Base-by-base conservation (phyloP, 2,888 invertebrate species). In the Drosophila suboccidentalis region DNA sequence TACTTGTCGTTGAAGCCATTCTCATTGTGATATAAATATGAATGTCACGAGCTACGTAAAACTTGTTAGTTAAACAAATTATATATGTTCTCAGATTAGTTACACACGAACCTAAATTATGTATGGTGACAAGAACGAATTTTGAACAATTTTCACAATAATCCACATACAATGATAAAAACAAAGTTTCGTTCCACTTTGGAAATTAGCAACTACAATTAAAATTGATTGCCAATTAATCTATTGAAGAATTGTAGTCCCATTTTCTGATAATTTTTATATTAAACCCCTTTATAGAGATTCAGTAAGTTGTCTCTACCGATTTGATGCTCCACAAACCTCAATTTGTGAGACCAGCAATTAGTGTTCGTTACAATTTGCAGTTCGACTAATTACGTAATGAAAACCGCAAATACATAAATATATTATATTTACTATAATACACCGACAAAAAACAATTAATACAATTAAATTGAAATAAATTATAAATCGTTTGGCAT, bases 401-500 rank as follows among this genome's bases (percentile, higher is more conserved):
- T 69, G 41, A 32, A 39, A 75, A 19, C 76, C 67, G 26, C 75
- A 85, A 76, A 64, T 65, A 68, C n/a, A 82, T 68, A 66, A 84
- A 78, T 70, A 81, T 63, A 63, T 60, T 67, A 54, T 44, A 46
- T 51, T 64, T 44, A 17, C 44, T 57, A 55, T 44, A 17, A 47
- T 57, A 55, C 55, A 41, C 38, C 39, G 39, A 61, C 17, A 4
- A 43, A 51, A 44, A 62, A 29, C 60, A 71, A 64, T 61, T 57
- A 53, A 61, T 57, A 54, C 65, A 78, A 75, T 85, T 74, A 77
- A 65, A 64, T 63, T 29, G 44, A 58, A 69, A 83, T 74, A 64
- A 67, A 80, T 82, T 62, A 66, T 59, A 62, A 71, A 71, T 75
- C 49, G 55, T 63, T 65, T 54, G 53, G 39, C 38, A 69, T 59